Percentiles rank a stretch among this genome's conserved stretches.
These are phyloP conservation scores for Thunnus albacares DNA, from an alignment of 2,797 vertebrate species.

Conservation along the genomic window DNA sequence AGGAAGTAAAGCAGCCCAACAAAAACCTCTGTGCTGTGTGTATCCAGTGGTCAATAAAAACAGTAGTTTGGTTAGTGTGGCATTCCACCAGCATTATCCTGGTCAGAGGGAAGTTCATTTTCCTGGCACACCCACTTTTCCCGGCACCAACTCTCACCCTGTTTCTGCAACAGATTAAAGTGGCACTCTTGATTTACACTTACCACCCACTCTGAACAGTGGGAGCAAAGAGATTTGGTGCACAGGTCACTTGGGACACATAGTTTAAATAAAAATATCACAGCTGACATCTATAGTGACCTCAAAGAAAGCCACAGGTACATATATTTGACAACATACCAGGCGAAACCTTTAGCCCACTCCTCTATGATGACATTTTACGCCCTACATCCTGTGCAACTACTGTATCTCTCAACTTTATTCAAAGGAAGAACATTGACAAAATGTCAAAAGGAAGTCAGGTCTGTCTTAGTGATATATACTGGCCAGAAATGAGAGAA, in stretches of 20 bases:
- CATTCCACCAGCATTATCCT: constrained; percentile 66
- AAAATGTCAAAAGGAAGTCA: background rate
- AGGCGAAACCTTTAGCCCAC: constrained; percentile 4
- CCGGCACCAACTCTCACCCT: constrained; percentile 46
- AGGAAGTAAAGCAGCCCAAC: constrained; percentile 66
- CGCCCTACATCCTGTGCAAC: constrained; percentile 12
- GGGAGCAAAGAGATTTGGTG: constrained; percentile 46
- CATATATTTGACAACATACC: constrained; percentile 13
- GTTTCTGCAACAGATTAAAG: constrained; percentile 62
- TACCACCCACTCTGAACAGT: constrained; percentile 72
- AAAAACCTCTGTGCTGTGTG: constrained; percentile 56
- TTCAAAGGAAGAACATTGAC: constrained; percentile 16
- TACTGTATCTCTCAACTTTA: constrained; percentile 22
- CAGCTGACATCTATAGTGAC: constrained; percentile 34
- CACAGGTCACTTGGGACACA: constrained; percentile 30
- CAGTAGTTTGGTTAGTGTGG: constrained; percentile 70
- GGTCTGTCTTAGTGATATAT: background rate
- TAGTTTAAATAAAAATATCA: constrained; percentile 14
- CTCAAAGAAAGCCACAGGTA: constrained; percentile 27
- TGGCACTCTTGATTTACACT: constrained; percentile 55
- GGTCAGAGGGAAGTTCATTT: constrained; percentile 72
- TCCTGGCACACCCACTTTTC: constrained; percentile 68
- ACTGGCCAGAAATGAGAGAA: background rate
- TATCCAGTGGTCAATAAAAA: constrained; percentile 69
- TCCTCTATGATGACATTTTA: background rate